Conservation (phyloP, 1,140 invertebrate species). For the Hycleus phaleratus region DNA sequence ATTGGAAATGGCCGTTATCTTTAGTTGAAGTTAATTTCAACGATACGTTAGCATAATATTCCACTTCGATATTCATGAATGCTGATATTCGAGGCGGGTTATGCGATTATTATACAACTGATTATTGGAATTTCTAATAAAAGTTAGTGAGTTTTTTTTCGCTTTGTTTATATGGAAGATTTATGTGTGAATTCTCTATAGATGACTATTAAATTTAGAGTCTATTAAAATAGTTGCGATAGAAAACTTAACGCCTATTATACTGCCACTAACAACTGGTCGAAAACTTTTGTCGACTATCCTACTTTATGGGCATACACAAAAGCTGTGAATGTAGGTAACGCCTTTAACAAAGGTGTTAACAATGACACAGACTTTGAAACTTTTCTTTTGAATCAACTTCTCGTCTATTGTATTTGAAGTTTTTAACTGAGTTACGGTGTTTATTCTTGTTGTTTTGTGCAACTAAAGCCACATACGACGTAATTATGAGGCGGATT, state of each 20-base stretch:
- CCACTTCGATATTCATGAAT: conserved; percentile 9
- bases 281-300: no score
- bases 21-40: conserved; percentile 2
- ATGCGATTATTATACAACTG: conserved; percentile 1
- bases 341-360: conserved; percentile 14
- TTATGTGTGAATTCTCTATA: no score
- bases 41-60: conserved; percentile 9
- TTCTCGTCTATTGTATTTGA: conserved; percentile 15
- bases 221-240: no score
- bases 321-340: conserved; percentile 13
- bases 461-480: no score
- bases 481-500: background rate
- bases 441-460: conserved; percentile 7
- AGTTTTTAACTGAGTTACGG: conserved; percentile 22
- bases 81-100: background rate
- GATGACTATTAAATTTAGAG: no score
- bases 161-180: no score
- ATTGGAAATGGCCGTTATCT: conserved; percentile 2
- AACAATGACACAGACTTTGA: conserved; percentile 18
- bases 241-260: no score
- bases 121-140: no score
- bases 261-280: no score
- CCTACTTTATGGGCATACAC: background rate
- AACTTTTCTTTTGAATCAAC: conserved; percentile 17
- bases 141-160: no score